Conservation (phyloP, 2,888 invertebrate genomes). For the Cecidostiba fungosa region DNA sequence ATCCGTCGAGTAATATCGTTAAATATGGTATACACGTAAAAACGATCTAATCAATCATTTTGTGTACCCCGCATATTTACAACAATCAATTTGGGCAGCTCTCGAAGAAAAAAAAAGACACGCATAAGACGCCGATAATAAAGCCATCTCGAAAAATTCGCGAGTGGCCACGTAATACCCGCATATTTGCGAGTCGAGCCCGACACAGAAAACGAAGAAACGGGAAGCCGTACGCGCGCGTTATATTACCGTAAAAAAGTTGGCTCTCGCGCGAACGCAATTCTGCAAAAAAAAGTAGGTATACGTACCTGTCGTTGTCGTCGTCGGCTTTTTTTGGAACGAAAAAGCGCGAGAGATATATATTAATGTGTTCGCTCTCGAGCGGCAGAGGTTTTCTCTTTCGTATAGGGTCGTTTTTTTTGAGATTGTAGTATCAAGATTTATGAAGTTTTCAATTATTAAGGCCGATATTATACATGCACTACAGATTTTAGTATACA, state of each 20-base stretch:
- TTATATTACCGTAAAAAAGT: background rate
- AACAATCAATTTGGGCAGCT: background rate
- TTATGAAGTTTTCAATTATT: no score
- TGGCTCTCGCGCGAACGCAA: background rate
- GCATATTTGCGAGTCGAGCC: background rate
- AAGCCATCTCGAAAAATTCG: background rate
- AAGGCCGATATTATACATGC: no score
- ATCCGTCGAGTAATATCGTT: background rate
- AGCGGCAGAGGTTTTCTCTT: background rate
- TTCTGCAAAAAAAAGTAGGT: background rate
- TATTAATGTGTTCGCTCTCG: constrained; percentile 20
- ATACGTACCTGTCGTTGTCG: background rate
- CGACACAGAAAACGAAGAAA: background rate
- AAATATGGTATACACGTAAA: background rate
- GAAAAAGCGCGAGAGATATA: constrained; percentile 5
- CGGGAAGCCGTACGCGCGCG: background rate
- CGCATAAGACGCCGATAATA: background rate
- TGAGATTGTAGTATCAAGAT: no score
- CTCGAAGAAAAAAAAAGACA: background rate
- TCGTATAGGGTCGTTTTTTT: no score
- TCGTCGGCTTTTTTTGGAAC: background rate
- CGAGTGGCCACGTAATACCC: background rate
- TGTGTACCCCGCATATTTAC: background rate
- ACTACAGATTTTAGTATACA: no score
- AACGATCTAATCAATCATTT: background rate